Conservation (phyloP, 2,113 vertebrate genomes). For the Paraplagusia blochii region DNA sequence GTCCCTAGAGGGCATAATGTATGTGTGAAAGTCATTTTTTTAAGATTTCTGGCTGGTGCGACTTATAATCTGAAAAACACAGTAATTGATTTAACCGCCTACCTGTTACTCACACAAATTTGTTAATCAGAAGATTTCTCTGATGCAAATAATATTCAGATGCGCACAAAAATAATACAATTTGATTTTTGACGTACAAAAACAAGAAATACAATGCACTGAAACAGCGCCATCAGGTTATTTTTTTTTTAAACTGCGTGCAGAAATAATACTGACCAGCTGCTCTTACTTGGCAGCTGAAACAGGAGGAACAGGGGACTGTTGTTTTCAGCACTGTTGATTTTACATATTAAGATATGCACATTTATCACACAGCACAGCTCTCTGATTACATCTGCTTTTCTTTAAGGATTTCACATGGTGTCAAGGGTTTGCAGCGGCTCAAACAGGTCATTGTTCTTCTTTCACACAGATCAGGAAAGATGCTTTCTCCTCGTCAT, state of each 20-base stretch:
- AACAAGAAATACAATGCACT: constrained; percentile 8
- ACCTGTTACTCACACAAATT: too few species aligned
- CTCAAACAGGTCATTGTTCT: constrained; percentile 40
- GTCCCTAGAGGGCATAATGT: too few species aligned
- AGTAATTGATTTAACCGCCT: too few species aligned
- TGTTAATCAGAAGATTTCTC: too few species aligned
- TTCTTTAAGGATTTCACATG: constrained; percentile 43
- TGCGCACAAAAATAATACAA: background rate
- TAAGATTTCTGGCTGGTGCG: too few species aligned
- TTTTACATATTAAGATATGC: constrained; percentile 26
- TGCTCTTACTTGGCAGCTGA: constrained; percentile 21
- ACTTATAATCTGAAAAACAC: too few species aligned
- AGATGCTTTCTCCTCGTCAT: constrained; percentile 5
- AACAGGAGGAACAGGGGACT: constrained; percentile 30
- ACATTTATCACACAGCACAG: constrained; percentile 20
- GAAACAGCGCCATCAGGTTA: background rate
- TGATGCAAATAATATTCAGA: too few species aligned
- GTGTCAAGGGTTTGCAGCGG: constrained; percentile 42
- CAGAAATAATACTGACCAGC: constrained; percentile 17
- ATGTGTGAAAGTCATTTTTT: too few species aligned
- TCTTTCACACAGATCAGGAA: constrained; percentile 9
- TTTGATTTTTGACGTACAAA: background rate
- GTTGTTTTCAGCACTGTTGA: constrained; percentile 30
- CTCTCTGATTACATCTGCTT: constrained; percentile 39
- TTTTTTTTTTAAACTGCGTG: constrained; percentile 1